Conservation (phyloP, 2,113 vertebrate genomes). For the Phalacrocorax brasilianus region DNA sequence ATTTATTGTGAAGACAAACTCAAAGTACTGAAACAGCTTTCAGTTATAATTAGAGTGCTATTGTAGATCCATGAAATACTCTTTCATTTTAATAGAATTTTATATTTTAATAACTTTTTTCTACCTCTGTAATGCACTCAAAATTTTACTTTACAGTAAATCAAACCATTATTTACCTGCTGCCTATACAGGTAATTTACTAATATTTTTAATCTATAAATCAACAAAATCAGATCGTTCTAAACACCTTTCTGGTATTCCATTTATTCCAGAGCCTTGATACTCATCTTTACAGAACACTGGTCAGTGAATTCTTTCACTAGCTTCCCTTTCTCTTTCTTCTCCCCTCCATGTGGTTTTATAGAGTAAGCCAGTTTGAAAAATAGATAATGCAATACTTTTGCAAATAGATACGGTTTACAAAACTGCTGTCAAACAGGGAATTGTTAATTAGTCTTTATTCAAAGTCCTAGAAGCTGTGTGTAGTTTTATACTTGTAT, state of each 20-base stretch:
- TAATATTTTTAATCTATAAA: conserved; percentile 18
- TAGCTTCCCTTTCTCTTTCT: not conserved
- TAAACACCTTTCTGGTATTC: not conserved
- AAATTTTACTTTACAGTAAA: not conserved
- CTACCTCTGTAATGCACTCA: not conserved
- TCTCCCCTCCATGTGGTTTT: not conserved
- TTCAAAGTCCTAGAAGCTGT: not conserved
- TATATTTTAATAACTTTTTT: not conserved
- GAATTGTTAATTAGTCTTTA: not conserved
- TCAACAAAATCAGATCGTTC: not conserved
- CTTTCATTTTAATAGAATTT: not conserved
- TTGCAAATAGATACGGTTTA: not conserved
- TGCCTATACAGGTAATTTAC: not conserved
- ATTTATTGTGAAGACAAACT: not conserved
- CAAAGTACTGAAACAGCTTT: not conserved
- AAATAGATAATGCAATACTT: not conserved
- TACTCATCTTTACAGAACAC: not conserved
- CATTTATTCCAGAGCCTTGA: conserved; percentile 6
- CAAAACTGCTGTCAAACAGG: not conserved
- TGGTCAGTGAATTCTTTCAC: not conserved
- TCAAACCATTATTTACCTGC: conserved; percentile 12
- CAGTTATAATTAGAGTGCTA: not conserved
- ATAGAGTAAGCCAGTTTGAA: not conserved
- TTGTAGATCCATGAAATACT: not conserved
- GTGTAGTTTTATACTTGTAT: not conserved